A percentile compares a stretch with the other conserved stretches of the same genome.
These are phyloP conservation scores for Lepetodrilus schrolli DNA, from an alignment of 2,888 invertebrate species.

Conservation along the genomic window DNA sequence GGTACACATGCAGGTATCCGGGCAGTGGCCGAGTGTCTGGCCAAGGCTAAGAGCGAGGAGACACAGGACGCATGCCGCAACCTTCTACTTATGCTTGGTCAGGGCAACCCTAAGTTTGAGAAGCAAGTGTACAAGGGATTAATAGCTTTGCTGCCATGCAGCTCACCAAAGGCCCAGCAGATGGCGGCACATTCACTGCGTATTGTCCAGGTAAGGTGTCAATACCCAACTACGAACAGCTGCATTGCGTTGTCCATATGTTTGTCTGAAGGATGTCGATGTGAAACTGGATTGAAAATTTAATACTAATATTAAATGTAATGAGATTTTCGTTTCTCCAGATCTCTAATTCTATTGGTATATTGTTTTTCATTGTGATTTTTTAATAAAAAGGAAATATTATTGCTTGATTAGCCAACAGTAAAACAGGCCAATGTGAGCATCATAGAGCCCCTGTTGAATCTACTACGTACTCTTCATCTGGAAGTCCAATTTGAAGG, in stretches of 20 bases:
- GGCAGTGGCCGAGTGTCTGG: slow-evolving; percentile 75
- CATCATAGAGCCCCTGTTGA: slow-evolving; percentile 73
- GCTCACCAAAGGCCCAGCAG: slow-evolving; percentile 76
- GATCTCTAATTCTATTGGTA: too few relatives aligned
- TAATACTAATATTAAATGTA: neutral
- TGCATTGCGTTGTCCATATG: too few relatives aligned
- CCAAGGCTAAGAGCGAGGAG: slow-evolving; percentile 73
- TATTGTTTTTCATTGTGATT: too few relatives aligned
- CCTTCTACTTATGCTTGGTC: slow-evolving; percentile 71
- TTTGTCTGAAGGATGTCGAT: too few relatives aligned
- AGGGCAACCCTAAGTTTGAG: slow-evolving; percentile 75
- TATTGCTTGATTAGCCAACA: slow-evolving; percentile 73
- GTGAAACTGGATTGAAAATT: neutral
- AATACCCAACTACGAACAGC: too few relatives aligned
- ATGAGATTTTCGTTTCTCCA: neutral
- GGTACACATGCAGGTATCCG: slow-evolving; percentile 67
- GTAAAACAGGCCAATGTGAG: slow-evolving; percentile 70
- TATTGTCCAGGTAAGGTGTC: slow-evolving; percentile 72
- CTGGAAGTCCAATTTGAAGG: slow-evolving; percentile 76
- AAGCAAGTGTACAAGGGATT: slow-evolving; percentile 75
- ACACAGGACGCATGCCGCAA: slow-evolving; percentile 73
- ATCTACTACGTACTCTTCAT: slow-evolving; percentile 72
- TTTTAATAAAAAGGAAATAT: too few relatives aligned
- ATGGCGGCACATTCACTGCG: slow-evolving; percentile 74
- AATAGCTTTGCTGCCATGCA: slow-evolving; percentile 75